Percentiles rank a stretch among this genome's conserved stretches.
Evolutionary conservation across 2,797 vertebrate species (phyloP).

Genomic region (Sebastes hubbsi): DNA sequence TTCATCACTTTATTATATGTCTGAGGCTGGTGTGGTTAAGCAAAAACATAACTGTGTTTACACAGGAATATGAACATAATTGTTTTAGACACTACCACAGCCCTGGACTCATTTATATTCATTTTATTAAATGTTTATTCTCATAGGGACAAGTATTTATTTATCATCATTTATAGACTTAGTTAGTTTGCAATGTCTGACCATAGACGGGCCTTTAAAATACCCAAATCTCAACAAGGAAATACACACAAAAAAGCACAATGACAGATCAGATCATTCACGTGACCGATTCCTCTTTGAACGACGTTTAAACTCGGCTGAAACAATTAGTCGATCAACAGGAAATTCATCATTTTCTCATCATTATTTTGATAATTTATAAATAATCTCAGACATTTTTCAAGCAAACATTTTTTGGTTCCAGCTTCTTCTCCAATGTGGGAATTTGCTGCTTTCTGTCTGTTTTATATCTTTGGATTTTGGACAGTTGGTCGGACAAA

Average conservation of each 20-base stretch:
- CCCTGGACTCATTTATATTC: background rate
- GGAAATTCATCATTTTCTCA: background rate
- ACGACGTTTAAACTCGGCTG: background rate
- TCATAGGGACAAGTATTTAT: background rate
- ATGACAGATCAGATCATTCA: background rate
- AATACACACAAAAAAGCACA: background rate
- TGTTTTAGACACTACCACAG: background rate
- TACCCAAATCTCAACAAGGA: background rate
- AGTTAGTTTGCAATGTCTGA: background rate
- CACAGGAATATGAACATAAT: background rate
- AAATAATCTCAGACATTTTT: background rate
- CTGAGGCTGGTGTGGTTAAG: background rate
- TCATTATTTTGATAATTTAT: background rate
- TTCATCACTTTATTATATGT: conserved; percentile 19
- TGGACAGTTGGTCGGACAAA: background rate
- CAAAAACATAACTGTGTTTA: background rate
- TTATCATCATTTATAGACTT: background rate
- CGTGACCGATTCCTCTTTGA: background rate
- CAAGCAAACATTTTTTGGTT: background rate
- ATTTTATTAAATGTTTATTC: background rate
- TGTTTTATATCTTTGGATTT: background rate
- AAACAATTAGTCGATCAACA: background rate
- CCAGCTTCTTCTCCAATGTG: too few relatives aligned
- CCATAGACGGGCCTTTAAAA: background rate
- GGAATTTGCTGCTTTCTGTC: too few relatives aligned